These are phyloP conservation scores for Ormyrus thymus DNA, from an alignment of 2,888 invertebrate species.

Conservation along the genomic window DNA sequence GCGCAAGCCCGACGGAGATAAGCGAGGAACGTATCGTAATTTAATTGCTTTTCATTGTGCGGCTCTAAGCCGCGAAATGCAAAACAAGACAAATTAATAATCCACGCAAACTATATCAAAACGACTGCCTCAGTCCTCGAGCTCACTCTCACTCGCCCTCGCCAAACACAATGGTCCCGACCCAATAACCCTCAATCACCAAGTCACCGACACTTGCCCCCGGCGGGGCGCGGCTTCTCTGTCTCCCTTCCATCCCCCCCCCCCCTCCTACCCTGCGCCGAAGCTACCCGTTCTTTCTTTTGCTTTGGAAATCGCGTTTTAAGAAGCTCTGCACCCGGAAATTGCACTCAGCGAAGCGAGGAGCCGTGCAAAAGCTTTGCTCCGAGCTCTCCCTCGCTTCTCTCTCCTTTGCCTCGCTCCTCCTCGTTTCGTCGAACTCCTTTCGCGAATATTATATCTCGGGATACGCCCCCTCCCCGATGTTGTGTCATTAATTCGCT, in stretches of 20 bases:
- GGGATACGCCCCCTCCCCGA: too few relatives aligned
- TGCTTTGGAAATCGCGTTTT: constrained; percentile 50
- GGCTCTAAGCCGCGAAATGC: not conserved
- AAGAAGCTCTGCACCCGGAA: constrained; percentile 41
- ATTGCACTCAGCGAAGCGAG: constrained; percentile 51
- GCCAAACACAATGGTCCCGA: constrained; percentile 28
- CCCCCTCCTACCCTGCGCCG: not conserved
- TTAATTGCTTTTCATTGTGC: constrained; percentile 2
- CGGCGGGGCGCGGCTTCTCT: not conserved
- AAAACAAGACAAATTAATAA: constrained; percentile 42
- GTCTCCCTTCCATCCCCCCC: not conserved
- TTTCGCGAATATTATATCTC: too few relatives aligned
- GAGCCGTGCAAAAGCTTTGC: constrained; percentile 39
- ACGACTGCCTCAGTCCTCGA: constrained; percentile 1
- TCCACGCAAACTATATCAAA: not conserved
- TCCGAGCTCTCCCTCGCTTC: not conserved
- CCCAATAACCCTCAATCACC: constrained; percentile 49
- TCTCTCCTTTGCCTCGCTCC: not conserved
- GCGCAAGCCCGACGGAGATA: not conserved
- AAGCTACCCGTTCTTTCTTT: not conserved
- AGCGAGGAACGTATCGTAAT: not conserved
- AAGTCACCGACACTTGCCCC: constrained; percentile 43
- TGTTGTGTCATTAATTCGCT: too few relatives aligned
- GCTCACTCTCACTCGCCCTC: not conserved
- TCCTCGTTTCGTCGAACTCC: not conserved